A percentile compares a stretch with the other conserved stretches of the same genome.
These are phyloP conservation scores for Thelaira solivaga DNA, from an alignment of 2,888 invertebrate species.

Conservation along the genomic window DNA sequence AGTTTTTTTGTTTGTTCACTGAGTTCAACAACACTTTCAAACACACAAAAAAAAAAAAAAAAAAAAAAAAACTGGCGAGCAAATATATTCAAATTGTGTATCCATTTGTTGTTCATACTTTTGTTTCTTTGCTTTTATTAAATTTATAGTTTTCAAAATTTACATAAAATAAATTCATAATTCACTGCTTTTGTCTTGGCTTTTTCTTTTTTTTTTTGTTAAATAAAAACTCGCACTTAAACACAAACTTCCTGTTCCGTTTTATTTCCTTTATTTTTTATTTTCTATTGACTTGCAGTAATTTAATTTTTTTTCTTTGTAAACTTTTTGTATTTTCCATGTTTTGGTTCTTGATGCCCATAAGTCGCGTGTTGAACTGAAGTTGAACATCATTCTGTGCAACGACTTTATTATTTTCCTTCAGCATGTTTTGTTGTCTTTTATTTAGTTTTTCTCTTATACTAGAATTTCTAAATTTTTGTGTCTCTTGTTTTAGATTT, in stretches of 20 bases:
- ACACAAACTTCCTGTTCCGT: conserved; percentile 45
- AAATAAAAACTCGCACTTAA: not conserved
- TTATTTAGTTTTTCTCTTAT: conserved; percentile 30
- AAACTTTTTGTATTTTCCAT: not conserved
- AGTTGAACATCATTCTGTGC: conserved; percentile 58
- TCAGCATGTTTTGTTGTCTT: conserved; percentile 3
- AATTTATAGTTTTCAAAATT: not conserved
- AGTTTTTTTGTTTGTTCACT: conserved; percentile 29
- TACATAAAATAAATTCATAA: not conserved
- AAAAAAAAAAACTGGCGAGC: no score
- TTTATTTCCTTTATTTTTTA: conserved; percentile 30
- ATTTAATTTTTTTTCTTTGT: conserved; percentile 6
- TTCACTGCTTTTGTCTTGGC: not conserved
- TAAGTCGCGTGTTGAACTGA: conserved; percentile 68
- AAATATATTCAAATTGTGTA: no score
- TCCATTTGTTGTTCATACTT: no score
- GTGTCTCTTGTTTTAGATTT: conserved; percentile 32
- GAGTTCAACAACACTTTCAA: conserved; percentile 53
- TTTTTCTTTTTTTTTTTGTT: not conserved
- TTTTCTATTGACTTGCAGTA: not conserved
- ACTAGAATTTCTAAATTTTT: conserved; percentile 16
- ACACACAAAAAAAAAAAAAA: no score
- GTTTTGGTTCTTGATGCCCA: conserved; percentile 63
- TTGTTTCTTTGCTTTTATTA: conserved; percentile 27
- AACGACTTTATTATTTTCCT: conserved; percentile 34